phyloP scores from a whole-genome alignment of 1,140 invertebrate species.

The Danaus plexippus region DNA sequence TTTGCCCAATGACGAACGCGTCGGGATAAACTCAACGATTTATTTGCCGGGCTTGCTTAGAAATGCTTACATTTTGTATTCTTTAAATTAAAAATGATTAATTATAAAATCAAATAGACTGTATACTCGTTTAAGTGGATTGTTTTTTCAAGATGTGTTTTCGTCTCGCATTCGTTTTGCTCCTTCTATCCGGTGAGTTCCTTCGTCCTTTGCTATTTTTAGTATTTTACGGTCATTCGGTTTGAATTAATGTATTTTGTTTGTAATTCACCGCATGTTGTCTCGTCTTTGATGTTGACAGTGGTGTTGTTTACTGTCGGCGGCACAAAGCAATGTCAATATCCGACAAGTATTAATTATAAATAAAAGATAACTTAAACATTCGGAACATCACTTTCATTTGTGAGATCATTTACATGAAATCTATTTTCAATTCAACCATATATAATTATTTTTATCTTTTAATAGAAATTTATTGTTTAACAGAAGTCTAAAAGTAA shows the following conservation, averaged over 20 bases:
- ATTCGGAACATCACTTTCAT: too few relatives aligned
- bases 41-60: constrained; percentile 24
- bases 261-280: constrained; percentile 51
- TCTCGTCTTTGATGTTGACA: constrained; percentile 41
- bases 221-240: constrained; percentile 49
- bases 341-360: too few relatives aligned
- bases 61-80: constrained; percentile 29
- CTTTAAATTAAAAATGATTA: constrained; percentile 46
- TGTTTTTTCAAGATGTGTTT: constrained; percentile 48
- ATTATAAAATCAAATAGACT: constrained; percentile 21
- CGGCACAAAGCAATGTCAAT: constrained; percentile 7
- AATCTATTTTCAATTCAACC: too few relatives aligned
- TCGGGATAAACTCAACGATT: constrained; percentile 21
- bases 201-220: constrained; percentile 61
- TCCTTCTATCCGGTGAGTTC: constrained; percentile 60
- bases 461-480: too few relatives aligned
- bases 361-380: too few relatives aligned
- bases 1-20: constrained; percentile 28
- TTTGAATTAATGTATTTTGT: constrained; percentile 57
- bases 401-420: too few relatives aligned
- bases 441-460: too few relatives aligned
- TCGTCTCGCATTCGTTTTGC: constrained; percentile 40
- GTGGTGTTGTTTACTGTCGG: constrained; percentile 14
- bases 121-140: constrained; percentile 25
- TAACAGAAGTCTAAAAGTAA: too few relatives aligned